Percentiles rank a stretch among this genome's conserved stretches.
Conservation (phyloP, 2,113 vertebrate genomes). For the Cettia cetti region DNA sequence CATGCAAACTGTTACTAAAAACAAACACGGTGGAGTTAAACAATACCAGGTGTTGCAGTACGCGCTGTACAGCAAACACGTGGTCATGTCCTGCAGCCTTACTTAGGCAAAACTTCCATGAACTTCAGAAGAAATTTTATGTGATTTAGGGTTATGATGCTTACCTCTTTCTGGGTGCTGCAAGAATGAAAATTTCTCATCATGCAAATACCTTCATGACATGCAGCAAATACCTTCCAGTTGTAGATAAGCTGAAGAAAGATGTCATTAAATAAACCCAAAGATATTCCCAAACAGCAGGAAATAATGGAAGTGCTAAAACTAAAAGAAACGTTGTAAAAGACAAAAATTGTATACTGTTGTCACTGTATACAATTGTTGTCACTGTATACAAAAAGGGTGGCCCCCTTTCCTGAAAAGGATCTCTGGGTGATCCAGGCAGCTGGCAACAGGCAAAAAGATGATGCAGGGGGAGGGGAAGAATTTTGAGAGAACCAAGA, state of each 20-base stretch:
- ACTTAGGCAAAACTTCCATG: neutral
- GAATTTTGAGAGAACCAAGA: neutral
- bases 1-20: neutral
- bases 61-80: neutral
- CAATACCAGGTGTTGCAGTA: neutral
- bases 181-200: neutral
- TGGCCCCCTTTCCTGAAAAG: neutral
- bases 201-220: neutral
- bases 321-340: neutral
- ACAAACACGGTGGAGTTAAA: neutral
- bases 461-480: rapidly evolving
- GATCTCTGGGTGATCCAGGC: neutral
- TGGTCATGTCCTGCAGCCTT: neutral
- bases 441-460: neutral
- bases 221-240: neutral
- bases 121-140: neutral
- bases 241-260: neutral
- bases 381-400: neutral
- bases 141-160: neutral
- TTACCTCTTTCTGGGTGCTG: neutral
- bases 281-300: neutral
- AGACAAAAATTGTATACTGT: neutral
- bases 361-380: neutral
- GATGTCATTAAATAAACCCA: neutral
- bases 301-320: neutral